Percentiles rank a stretch among this genome's conserved stretches.
Conservation (phyloP, 2,113 vertebrate genomes). For the Alligator sinensis region DNA sequence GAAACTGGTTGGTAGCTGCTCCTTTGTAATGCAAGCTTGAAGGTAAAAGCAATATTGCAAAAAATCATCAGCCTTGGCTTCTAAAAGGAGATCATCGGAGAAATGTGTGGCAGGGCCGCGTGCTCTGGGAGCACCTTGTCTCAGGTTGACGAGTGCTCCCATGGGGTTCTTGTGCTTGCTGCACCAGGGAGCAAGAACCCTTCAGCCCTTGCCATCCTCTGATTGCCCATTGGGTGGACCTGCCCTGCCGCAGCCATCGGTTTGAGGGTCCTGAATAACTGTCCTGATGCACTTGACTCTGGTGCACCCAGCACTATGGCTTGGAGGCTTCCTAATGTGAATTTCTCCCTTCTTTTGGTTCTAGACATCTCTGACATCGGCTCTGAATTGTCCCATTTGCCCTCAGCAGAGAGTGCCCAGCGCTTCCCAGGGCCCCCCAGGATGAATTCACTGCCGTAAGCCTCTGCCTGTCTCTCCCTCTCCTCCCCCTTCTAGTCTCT, state of each 20-base stretch:
- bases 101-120: not conserved
- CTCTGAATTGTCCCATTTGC: conserved; percentile 72
- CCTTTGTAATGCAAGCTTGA: not conserved
- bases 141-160: not conserved
- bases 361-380: conserved; percentile 92
- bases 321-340: accelerated
- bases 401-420: conserved; percentile 53
- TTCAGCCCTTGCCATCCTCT: not conserved
- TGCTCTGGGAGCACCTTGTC: not conserved
- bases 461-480: conserved; percentile 6
- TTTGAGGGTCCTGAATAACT: not conserved
- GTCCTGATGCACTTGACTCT: not conserved
- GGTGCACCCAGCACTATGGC: accelerated
- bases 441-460: conserved; percentile 61
- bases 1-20: not conserved
- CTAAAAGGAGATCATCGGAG: not conserved
- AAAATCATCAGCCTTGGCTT: not conserved
- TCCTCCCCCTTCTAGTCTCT: not conserved
- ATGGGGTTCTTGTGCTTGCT: not conserved
- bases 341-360: not conserved
- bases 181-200: not conserved
- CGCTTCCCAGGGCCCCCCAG: conserved; percentile 53
- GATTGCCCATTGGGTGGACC: accelerated
- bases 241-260: not conserved
- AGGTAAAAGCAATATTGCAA: not conserved